Evolutionary conservation across 2,888 invertebrate genomes (phyloP).

Genomic region (Lypha dubia): DNA sequence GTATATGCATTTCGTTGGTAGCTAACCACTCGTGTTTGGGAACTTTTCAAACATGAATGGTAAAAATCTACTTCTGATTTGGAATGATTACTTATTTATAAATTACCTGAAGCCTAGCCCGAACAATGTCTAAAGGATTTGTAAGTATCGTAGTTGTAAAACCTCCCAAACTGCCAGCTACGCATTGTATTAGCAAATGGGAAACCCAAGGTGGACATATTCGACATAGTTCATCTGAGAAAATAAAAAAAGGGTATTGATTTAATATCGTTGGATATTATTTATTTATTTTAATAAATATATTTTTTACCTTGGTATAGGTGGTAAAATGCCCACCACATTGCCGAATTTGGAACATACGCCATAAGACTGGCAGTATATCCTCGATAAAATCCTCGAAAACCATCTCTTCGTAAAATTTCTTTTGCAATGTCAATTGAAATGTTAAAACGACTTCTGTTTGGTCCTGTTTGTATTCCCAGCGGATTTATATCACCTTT

Average conservation of each 20-base stretch:
- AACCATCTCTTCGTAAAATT: conserved; percentile 92
- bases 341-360: conserved; percentile 97
- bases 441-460: conserved; percentile 87
- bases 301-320: conserved; percentile 93
- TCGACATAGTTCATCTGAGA: conserved; percentile 89
- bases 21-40: too few relatives aligned
- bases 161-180: conserved; percentile 95
- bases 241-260: not conserved
- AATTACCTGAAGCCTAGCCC: conserved; percentile 94
- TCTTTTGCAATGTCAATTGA: conserved; percentile 90
- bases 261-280: not conserved
- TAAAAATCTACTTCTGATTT: too few relatives aligned
- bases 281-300: not conserved
- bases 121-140: conserved; percentile 97
- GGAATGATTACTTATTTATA: not conserved
- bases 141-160: conserved; percentile 96
- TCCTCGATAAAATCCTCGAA: conserved; percentile 95
- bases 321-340: conserved; percentile 99
- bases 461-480: conserved; percentile 87
- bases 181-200: conserved; percentile 92
- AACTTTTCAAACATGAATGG: too few relatives aligned
- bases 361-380: conserved; percentile 95
- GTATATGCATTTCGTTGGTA: too few relatives aligned
- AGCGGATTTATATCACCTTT: conserved; percentile 89
- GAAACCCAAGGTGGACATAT: conserved; percentile 91